A percentile compares a stretch with the other conserved stretches of the same genome.
phyloP scores from a whole-genome alignment of 2,797 vertebrate genomes.

The Gephyroberyx darwinii region DNA sequence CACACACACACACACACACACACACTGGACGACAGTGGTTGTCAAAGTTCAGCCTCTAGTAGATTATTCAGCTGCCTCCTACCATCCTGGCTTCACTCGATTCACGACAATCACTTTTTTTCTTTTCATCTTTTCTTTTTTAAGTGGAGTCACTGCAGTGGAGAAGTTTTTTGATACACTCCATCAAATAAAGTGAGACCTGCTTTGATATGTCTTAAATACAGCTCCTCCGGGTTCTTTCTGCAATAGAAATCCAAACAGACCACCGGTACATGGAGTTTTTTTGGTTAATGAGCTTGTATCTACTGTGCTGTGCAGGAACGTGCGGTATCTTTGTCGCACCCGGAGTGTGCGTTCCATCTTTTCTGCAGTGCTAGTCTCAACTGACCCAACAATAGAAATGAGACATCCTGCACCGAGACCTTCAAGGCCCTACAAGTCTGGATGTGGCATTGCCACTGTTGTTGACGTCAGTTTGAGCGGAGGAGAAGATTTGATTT shows the following conservation, averaged over 20 bases:
- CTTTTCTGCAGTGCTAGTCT: not conserved
- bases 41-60: not conserved
- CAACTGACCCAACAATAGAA: not conserved
- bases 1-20: not conserved
- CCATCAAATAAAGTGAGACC: slow-evolving; percentile 1
- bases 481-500: not conserved
- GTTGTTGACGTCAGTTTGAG: not conserved
- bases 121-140: too few relatives aligned
- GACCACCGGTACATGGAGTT: slow-evolving; percentile 8
- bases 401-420: too few relatives aligned
- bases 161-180: not conserved
- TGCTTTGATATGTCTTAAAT: slow-evolving; percentile 21
- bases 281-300: slow-evolving; percentile 1
- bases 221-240: slow-evolving; percentile 27
- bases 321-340: slow-evolving; percentile 5
- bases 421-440: too few relatives aligned
- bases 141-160: not conserved
- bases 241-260: slow-evolving; percentile 17
- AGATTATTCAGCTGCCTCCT: not conserved
- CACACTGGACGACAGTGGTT: not conserved
- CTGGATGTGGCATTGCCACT: too few relatives aligned
- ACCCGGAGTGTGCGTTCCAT: not conserved
- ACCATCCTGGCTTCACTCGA: not conserved
- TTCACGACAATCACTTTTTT: not conserved
- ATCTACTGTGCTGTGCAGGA: not conserved